Base-by-base conservation (phyloP, 2,797 vertebrate species). In the Centroberyx gerrardi region DNA sequence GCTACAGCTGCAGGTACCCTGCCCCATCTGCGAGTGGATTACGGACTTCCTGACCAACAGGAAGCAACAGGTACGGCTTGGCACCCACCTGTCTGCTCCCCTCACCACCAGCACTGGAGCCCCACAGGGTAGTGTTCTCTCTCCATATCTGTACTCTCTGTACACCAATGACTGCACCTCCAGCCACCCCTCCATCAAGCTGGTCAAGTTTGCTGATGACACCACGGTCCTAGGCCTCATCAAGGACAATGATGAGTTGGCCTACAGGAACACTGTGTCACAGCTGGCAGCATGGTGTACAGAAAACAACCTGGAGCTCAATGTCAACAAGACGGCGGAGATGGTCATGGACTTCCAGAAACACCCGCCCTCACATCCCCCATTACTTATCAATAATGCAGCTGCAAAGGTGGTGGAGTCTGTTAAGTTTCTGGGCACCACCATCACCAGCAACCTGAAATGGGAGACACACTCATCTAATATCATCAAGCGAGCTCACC, bases 1-100 rank as follows among this genome's bases (percentile, higher is more conserved):
- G 42, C 42, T 46, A 46, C 48, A 51, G 91, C 54, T 56, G 2
- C 54, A 56, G 31, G 54, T 28, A 2, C 27, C 27, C 14, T 12
- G 7, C 33, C 31, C 58, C 31, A 60, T 38, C 33, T 60, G 31
- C 15, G 4, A 38, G 29, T 36, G 58, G 58, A 38, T 60, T n/a
- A 60, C 1, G 5, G 48, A 51, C 48, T 51, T 51, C 48, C 48
- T 51, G 48, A 51, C 48, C 48, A 51, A 51, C 48, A 60, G 31
- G 58, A 60, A 38, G 58, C 58, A 38, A n/a, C 15, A 38, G 13
- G 58, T 60, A 13, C 17, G 29, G 56, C 56, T 59, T n/a, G 56
- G 31, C 15, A 59, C 13, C 31, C 56, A 59, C 56, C 56, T 33
- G 31, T 59, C 28, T 59, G 9, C 28, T 27, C 28, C 56, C 28